Evolutionary conservation across 2,113 vertebrate genomes (phyloP), one percentile per base, ranked within the genome.

Genomic region (Lipophrys pholis): DNA sequence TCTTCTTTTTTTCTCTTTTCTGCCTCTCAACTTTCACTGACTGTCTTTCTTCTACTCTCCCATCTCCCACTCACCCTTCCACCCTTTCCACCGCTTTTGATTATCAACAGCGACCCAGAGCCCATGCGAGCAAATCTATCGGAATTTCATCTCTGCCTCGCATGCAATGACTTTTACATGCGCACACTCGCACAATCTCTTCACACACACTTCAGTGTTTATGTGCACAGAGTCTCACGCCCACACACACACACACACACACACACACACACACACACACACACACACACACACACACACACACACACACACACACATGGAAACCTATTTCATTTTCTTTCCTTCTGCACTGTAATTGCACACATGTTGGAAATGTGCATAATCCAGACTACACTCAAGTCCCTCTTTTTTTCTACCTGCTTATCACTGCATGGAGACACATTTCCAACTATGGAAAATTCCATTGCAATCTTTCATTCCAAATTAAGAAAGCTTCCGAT

Each of bases 21-120:
- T 74, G 17, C 69, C 59, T 78, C 69, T 81, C 76, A 76, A 74
- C 83, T 82, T 84, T 87, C 70, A 84, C 85, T 85, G 82, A 72
- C 78, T 80, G 64, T 87, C 87, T 89, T 83, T 85, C 83, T 85
- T 89, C 73, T 78, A 5, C 56, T 9, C 45, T 53, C 50, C 15
- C 7, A 39, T 38, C 49, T 3, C 36, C 30, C 50, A 11, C 41
- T 2, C 1, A 6, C 7, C 51, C 15, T 1, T 8, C 42, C 12
- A 12, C 35, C 45, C 11, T 9, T 43, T 72, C 56, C 39, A 17
- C 62, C n/a, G 67, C 86, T 85, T 90, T 90, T 90, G 90, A 92
- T 91, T 91, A 88, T 82, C 60, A 35, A 69, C 79, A 60, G 56
- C 53, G 6, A 66, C 83, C 79, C 73, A 82, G 65, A 91, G 74